A percentile compares a stretch with the other conserved stretches of the same genome.
Evolutionary conservation across 2,797 vertebrate species (phyloP).

Genomic region (Crax fasciolata): DNA sequence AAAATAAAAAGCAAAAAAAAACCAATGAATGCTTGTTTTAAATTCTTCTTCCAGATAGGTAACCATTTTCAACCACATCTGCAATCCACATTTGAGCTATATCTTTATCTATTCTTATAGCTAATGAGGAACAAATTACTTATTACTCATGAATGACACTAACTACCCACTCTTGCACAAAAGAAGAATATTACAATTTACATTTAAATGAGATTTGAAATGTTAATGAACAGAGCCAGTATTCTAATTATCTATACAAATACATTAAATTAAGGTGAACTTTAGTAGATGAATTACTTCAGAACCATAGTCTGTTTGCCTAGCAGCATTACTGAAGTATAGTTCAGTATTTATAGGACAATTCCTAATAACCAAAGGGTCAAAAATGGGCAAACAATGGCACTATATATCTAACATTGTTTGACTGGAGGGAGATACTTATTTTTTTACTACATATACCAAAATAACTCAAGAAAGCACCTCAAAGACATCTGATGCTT

Average conservation of each 20-base stretch:
- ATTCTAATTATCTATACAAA: constrained; percentile 87
- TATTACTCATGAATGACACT: constrained; percentile 87
- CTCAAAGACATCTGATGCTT: neutral
- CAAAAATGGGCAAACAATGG: neutral
- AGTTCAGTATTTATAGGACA: neutral
- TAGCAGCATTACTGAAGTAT: neutral
- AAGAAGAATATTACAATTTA: constrained; percentile 88
- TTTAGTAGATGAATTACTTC: constrained; percentile 78
- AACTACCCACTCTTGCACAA: constrained; percentile 83
- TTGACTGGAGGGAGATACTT: neutral
- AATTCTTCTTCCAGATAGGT: constrained; percentile 63
- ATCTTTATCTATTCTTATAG: constrained; percentile 75
- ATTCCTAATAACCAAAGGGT: neutral
- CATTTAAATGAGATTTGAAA: constrained; percentile 90
- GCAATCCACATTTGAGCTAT: constrained; percentile 78
- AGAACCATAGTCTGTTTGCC: constrained; percentile 43
- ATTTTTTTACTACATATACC: neutral
- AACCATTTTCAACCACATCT: constrained; percentile 67
- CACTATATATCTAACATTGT: neutral
- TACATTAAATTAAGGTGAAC: constrained; percentile 84
- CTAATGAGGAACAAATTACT: constrained; percentile 85
- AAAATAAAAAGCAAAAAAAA: neutral
- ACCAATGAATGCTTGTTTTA: constrained; percentile 52
- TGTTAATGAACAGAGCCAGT: constrained; percentile 86
- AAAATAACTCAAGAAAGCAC: neutral